A percentile compares a stretch with the other conserved stretches of the same genome.
phyloP scores from a whole-genome alignment of 2,888 invertebrate genomes.

The Cheiracanthium punctorium region DNA sequence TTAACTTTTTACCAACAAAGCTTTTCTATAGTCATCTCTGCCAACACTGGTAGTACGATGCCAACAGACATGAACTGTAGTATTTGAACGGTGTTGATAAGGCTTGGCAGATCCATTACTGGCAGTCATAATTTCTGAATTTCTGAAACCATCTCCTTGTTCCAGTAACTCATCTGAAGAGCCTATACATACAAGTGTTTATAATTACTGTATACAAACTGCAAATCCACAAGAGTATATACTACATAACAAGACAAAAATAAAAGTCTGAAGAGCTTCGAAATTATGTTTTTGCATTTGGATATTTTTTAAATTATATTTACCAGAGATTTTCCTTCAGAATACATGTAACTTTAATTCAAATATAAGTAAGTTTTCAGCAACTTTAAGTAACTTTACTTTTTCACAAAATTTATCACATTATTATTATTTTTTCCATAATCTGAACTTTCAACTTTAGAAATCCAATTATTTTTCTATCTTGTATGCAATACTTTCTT shows the following conservation, averaged over 20 bases:
- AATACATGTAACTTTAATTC: no score
- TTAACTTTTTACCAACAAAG: slow-evolving; percentile 84
- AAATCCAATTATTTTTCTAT: no score
- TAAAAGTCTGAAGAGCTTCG: neutral
- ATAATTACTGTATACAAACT: slow-evolving; percentile 26
- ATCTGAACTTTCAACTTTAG: no score
- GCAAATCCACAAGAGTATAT: neutral
- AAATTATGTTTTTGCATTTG: no score
- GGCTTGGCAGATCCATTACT: slow-evolving; percentile 75
- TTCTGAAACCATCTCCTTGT: slow-evolving; percentile 77
- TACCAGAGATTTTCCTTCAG: no score
- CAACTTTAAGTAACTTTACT: no score
- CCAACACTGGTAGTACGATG: slow-evolving; percentile 91
- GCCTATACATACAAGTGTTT: slow-evolving; percentile 79
- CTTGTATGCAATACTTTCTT: no score
- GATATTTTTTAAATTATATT: no score
- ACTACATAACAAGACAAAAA: neutral
- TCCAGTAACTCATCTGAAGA: slow-evolving; percentile 84
- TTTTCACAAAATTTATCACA: no score
- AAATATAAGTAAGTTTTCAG: no score
- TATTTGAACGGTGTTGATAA: slow-evolving; percentile 76
- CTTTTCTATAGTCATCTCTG: slow-evolving; percentile 84
- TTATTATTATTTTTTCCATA: no score
- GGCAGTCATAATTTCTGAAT: slow-evolving; percentile 36
- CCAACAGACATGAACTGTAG: slow-evolving; percentile 96